Percentiles rank a stretch among this genome's conserved stretches.
Conservation (phyloP, 2,797 vertebrate species). For the Carduelis carduelis region DNA sequence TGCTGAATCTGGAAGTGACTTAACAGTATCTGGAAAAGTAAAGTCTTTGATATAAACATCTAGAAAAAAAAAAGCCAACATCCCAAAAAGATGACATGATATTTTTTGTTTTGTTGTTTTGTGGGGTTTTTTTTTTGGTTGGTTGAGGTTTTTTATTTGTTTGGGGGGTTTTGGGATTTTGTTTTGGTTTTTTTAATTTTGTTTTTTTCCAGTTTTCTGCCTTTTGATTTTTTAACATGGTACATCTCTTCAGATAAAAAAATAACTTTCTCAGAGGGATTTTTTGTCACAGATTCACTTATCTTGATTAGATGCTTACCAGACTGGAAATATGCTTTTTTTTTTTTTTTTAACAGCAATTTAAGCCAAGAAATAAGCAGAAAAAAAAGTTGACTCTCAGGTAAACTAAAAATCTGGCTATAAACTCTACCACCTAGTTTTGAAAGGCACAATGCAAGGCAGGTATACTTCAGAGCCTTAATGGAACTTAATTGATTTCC, state of each 20-base stretch:
- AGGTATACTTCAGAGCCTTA: not conserved
- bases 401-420: not conserved
- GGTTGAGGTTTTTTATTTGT: not conserved
- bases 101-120: not conserved
- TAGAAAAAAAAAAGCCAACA: not conserved
- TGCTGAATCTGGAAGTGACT: not conserved
- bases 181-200: not conserved
- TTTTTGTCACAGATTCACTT: not conserved
- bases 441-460: not conserved
- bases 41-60: not conserved
- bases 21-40: not conserved
- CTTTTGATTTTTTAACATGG: not conserved
- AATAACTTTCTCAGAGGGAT: not conserved
- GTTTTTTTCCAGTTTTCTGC: not conserved
- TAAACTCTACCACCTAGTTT: not conserved
- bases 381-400: not conserved
- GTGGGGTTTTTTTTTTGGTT: too few relatives aligned
- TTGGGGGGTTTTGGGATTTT: too few relatives aligned
- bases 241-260: not conserved
- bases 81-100: not conserved
- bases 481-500: not conserved
- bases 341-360: not conserved
- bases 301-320: not conserved
- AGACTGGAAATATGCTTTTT: not conserved
- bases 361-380: not conserved